phyloP scores from a whole-genome alignment of 2,797 vertebrate species.

The Macropodus opercularis region DNA sequence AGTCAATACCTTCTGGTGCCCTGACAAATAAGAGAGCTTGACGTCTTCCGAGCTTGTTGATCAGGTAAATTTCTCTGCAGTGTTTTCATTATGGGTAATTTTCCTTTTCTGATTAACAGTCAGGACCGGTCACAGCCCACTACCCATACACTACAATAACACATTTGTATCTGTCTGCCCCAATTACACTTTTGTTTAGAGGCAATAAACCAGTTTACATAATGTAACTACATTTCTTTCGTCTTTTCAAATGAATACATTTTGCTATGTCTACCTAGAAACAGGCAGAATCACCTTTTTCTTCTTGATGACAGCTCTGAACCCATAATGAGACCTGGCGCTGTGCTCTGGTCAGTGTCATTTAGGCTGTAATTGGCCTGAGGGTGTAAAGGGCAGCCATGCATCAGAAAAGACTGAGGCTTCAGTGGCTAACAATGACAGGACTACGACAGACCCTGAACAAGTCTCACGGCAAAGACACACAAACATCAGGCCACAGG shows the following conservation, averaged over 20 bases:
- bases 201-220: slow-evolving; percentile 36
- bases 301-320: slow-evolving; percentile 54
- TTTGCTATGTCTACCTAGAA: background rate
- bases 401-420: slow-evolving; percentile 62
- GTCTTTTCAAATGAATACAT: slow-evolving; percentile 4
- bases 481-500: background rate
- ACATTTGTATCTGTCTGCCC: slow-evolving; percentile 24
- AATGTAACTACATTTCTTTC: slow-evolving; percentile 9
- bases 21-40: slow-evolving; percentile 57
- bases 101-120: slow-evolving; percentile 41
- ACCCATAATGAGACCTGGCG: slow-evolving; percentile 72
- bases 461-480: slow-evolving; percentile 25
- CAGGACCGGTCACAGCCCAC: slow-evolving; percentile 9
- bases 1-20: slow-evolving; percentile 54
- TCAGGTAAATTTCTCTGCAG: slow-evolving; percentile 46
- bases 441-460: slow-evolving; percentile 3
- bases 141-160: slow-evolving; percentile 17
- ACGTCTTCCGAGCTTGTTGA: slow-evolving; percentile 56
- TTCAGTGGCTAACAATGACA: slow-evolving; percentile 64
- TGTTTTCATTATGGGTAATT: slow-evolving; percentile 53
- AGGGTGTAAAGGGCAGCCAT: slow-evolving; percentile 75
- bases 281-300: slow-evolving; percentile 43
- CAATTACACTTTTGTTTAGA: slow-evolving; percentile 26
- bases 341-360: slow-evolving; percentile 72
- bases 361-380: slow-evolving; percentile 81